These are phyloP conservation scores for Anarhynchus alexandrinus DNA, from an alignment of 2,113 vertebrate species.

Conservation along the genomic window DNA sequence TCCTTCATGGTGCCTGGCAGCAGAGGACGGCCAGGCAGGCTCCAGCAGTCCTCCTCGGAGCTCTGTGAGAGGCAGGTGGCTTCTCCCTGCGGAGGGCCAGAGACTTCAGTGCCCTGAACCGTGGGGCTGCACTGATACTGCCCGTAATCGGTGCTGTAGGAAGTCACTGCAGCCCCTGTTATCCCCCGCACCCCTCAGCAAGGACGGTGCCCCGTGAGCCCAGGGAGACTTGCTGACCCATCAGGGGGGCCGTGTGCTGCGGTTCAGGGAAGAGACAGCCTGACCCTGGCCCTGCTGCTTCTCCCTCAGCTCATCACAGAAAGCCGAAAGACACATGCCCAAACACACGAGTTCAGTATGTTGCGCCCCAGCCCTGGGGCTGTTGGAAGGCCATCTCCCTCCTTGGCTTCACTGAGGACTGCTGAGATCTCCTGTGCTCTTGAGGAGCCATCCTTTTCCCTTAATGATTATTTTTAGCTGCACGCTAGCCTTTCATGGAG, in stretches of 20 bases:
- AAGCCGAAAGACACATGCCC: not conserved
- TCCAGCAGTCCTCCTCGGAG: not conserved
- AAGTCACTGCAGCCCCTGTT: not conserved
- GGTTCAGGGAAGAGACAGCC: not conserved
- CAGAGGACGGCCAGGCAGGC: no score
- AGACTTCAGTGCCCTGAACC: not conserved
- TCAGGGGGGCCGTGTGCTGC: not conserved
- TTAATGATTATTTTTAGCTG: not conserved
- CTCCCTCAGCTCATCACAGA: not conserved
- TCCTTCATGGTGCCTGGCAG: not conserved
- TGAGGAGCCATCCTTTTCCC: not conserved
- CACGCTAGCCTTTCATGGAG: not conserved
- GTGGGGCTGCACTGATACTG: not conserved
- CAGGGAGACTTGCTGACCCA: not conserved
- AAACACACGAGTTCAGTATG: not conserved
- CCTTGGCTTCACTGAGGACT: not conserved
- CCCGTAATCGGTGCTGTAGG: not conserved
- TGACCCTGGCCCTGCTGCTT: not conserved
- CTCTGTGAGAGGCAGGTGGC: no score
- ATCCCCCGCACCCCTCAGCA: not conserved
- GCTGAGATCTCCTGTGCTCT: not conserved
- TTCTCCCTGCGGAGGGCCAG: not conserved
- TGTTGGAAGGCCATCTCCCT: not conserved
- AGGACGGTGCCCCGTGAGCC: not conserved
- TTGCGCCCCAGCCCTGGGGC: no score